Evolutionary conservation across 2,797 vertebrate species (phyloP).

Genomic region (Heliangelus exortis): DNA sequence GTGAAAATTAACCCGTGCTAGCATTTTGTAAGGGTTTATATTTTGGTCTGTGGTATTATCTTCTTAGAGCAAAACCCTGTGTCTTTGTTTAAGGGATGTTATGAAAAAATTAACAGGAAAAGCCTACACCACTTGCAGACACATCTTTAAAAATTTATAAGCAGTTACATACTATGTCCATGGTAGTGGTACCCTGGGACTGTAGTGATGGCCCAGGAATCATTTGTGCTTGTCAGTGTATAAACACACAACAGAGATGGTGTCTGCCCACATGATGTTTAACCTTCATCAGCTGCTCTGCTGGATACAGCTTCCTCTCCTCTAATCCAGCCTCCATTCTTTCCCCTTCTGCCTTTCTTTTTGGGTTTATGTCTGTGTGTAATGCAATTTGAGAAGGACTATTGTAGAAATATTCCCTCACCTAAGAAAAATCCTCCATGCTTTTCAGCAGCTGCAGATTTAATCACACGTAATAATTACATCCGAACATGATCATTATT

Average conservation of each 20-base stretch:
- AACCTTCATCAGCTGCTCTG: slow-evolving; percentile 25
- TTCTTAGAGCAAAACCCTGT: not conserved
- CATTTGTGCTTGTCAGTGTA: not conserved
- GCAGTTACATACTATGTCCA: not conserved
- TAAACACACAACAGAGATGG: not conserved
- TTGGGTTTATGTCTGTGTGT: not conserved
- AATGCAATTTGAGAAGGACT: slow-evolving; percentile 54
- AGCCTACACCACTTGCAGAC: not conserved
- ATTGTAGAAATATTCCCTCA: slow-evolving; percentile 46
- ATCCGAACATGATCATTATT: slow-evolving; percentile 59
- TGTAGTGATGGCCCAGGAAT: not conserved
- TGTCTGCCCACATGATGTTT: not conserved
- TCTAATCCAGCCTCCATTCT: not conserved
- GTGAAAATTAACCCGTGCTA: not conserved
- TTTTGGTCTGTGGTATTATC: not conserved
- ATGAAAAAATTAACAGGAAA: not conserved
- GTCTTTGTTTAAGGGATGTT: not conserved
- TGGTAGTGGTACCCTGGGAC: slow-evolving; percentile 15
- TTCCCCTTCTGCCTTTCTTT: not conserved
- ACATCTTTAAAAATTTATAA: slow-evolving; percentile 21
- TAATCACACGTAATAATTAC: slow-evolving; percentile 73
- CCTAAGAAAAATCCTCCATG: slow-evolving; percentile 49
- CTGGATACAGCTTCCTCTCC: not conserved
- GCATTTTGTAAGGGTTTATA: not conserved
- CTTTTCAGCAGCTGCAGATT: slow-evolving; percentile 63